These are phyloP conservation scores for Ageneiosus marmoratus DNA, from an alignment of 2,113 vertebrate genomes.

Conservation along the genomic window DNA sequence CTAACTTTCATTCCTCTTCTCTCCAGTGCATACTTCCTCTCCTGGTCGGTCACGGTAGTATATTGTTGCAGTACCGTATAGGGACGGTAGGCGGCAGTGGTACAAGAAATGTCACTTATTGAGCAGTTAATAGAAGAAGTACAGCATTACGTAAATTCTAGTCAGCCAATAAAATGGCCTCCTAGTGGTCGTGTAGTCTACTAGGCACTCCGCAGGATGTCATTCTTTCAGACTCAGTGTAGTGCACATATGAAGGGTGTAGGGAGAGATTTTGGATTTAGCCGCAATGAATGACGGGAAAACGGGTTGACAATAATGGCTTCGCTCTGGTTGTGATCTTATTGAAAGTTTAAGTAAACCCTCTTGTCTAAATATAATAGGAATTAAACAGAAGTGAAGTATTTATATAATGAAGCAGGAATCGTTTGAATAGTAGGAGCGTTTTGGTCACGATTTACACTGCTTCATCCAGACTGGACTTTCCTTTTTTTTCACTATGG, in stretches of 20 bases:
- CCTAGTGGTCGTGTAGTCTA: background rate
- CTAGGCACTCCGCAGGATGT: background rate
- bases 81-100: background rate
- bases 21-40: too few relatives aligned
- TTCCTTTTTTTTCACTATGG: constrained; percentile 20
- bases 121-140: background rate
- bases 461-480: background rate
- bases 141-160: background rate
- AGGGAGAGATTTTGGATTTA: background rate
- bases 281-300: background rate
- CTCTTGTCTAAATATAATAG: background rate
- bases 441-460: background rate
- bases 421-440: background rate
- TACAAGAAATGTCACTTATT: background rate
- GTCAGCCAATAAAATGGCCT: background rate
- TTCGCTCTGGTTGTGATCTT: constrained; percentile 7
- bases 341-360: constrained; percentile 1
- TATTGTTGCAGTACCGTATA: background rate
- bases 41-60: background rate
- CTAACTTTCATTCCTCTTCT: too few relatives aligned
- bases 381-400: background rate
- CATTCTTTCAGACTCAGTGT: background rate
- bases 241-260: background rate
- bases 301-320: constrained; percentile 21
- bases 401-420: background rate